Evolutionary conservation across 2,888 invertebrate genomes (phyloP).

Genomic region (Aspidiotus rigidus): DNA sequence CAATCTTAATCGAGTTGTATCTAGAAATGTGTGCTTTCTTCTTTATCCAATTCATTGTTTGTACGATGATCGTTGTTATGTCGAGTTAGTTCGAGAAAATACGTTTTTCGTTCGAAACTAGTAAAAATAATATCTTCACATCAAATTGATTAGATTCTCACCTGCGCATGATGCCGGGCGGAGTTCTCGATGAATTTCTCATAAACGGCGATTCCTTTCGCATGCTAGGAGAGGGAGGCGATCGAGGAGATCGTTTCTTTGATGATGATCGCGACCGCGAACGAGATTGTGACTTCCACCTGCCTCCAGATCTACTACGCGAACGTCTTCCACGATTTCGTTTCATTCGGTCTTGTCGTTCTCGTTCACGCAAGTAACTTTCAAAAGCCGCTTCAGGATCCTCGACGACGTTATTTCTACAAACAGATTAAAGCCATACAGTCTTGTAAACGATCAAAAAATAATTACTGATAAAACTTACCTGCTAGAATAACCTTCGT

Average conservation of each 20-base stretch:
- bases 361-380: constrained; percentile 74
- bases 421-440: constrained; percentile 4
- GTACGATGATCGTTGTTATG: too few relatives aligned
- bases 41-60: too few relatives aligned
- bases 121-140: too few relatives aligned
- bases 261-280: constrained; percentile 38
- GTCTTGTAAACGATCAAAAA: background rate
- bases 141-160: background rate
- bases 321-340: constrained; percentile 37
- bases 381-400: constrained; percentile 82
- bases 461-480: background rate
- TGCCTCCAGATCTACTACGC: constrained; percentile 27
- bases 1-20: too few relatives aligned
- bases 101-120: too few relatives aligned
- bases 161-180: constrained; percentile 5
- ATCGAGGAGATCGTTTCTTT: constrained; percentile 38
- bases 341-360: constrained; percentile 47
- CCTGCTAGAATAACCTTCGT: background rate
- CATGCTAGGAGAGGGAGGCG: constrained; percentile 42
- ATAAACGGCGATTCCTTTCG: constrained; percentile 34
- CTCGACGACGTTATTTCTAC: constrained; percentile 55
- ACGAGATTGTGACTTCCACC: constrained; percentile 22
- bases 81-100: too few relatives aligned
- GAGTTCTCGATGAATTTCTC: constrained; percentile 25
- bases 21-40: too few relatives aligned